These are phyloP conservation scores for Melopsittacus undulatus DNA, from an alignment of 2,797 vertebrate species.

Conservation along the genomic window DNA sequence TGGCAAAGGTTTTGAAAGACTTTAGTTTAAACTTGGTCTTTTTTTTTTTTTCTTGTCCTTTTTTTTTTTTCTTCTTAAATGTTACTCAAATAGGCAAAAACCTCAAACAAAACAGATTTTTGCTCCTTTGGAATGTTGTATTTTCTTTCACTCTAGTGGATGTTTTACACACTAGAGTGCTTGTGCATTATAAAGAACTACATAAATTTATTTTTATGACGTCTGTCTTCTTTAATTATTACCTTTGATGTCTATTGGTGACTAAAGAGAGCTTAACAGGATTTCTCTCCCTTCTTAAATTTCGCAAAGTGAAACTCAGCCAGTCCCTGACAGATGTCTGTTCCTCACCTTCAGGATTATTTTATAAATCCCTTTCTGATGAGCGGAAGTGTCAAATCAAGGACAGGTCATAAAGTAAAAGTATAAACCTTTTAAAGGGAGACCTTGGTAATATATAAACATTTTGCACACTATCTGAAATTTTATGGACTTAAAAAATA, in stretches of 20 bases:
- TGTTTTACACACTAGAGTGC: conserved; percentile 78
- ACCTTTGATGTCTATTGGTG: conserved; percentile 88
- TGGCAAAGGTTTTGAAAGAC: conserved; percentile 88
- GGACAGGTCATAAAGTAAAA: conserved; percentile 87
- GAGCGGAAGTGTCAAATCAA: conserved; percentile 87
- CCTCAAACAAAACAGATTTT: conserved; percentile 70
- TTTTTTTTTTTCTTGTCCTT: not conserved
- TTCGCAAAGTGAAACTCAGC: conserved; percentile 82
- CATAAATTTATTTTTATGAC: conserved; percentile 87
- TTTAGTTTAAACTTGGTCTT: conserved; percentile 81
- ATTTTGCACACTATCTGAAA: conserved; percentile 83
- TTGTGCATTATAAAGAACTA: conserved; percentile 81
- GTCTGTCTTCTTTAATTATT: conserved; percentile 87
- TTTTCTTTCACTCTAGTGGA: conserved; percentile 77
- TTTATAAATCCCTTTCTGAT: conserved; percentile 88
- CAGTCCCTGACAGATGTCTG: conserved; percentile 82
- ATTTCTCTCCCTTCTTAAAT: conserved; percentile 85
- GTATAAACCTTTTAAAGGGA: conserved; percentile 86
- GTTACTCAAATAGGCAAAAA: conserved; percentile 71
- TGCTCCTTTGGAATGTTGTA: conserved; percentile 66
- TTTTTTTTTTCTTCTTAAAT: conserved; percentile 18
- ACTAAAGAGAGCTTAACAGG: conserved; percentile 87
- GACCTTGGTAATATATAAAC: conserved; percentile 85
- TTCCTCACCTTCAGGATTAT: conserved; percentile 85
- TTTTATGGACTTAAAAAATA: conserved; percentile 82